Evolutionary conservation across 2,113 vertebrate genomes (phyloP), one percentile per base, ranked within the genome.

Genomic region (rabbit (Oryctolagus cuniculus)): DNA sequence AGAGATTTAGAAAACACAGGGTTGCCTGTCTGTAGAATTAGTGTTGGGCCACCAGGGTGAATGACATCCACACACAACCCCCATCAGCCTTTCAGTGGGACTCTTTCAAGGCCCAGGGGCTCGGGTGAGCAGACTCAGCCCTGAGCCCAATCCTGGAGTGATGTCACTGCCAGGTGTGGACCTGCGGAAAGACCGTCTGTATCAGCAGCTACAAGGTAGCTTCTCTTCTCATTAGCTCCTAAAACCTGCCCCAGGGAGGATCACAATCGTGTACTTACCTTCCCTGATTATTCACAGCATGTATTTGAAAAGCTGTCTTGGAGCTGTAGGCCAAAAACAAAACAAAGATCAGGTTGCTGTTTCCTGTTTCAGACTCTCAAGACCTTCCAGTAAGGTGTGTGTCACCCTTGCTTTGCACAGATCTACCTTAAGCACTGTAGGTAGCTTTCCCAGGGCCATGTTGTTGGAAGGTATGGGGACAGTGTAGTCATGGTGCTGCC

Each of bases 221-320:
- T 4, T 77, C 31, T 90, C 19, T 24, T 82, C n/a, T 73, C 12
- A 89, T 93, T 79, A 36, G 49, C 25, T 85, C 61, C 49, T 58
- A 69, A 69, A 89, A 72, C 38, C 72, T 91, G 92, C 4, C n/a
- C 31, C 90, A 79, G 70, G 73, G 21, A 88, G 10, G 2, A 83
- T 36, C 4, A 85, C 31, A 75, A 49, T 58, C 44, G 73, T 5
- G 89, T 44, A 98, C 98, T 88, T 90, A 99, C 99, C 99, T 99
- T 96, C 99, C 99, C 11, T 98, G 98, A 75, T 99, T 99, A 97
- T 99, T 99, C 97, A 99, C 99, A 96, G 99, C 99, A 95, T 99
- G 99, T 93, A 99, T 99, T 78, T 95, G 98, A 97, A 99, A 99
- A 92, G 98, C 89, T 27, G 98, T 98, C 98, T 98, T 99, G 93